Base-by-base conservation (phyloP, 2,113 vertebrate genomes). In the Sclerurus mexicanus region DNA sequence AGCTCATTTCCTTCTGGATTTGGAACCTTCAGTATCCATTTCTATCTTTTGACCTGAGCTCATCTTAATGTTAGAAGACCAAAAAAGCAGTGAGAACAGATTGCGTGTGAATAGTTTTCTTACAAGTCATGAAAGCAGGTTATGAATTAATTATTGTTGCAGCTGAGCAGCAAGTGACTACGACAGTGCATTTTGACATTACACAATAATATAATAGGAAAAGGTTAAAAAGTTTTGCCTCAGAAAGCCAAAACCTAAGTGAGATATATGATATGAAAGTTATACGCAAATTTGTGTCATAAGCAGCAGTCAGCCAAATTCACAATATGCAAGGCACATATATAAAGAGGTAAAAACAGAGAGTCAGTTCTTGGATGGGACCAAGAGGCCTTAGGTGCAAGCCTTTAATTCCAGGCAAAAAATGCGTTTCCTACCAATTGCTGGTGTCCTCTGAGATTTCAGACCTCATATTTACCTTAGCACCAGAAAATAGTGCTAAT, bases 81-180 rank as follows among this genome's bases (percentile, higher is more conserved):
- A 62, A 89, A 89, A 74, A 44, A 39, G 6, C 12, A 46, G 13
- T 14, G 35, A 63, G n/a, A 81, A 18, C 59, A 93, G 64, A 82
- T 55, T 87, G 24, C 11, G 3, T 8, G 62, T 35, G 25, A 91
- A 52, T 40, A 13, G 10, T 64, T 84, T 69, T 69, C 50, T 73
- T 87, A 47, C 62, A 85, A 72, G 17, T 56, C 14, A n/a, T 67
- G 66, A 78, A 71, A 93, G 35, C 19, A 66, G 17, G 22, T 39
- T 89, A 75, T 82, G 47, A 93, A 87, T 73, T 79, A 92, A 89
- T 78, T 82, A 87, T 46, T 8, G 37, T 47, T 72, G 30, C 74
- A 87, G 39, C 23, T 59, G 52, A 78, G 25, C 27, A 85, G 50
- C 55, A 73, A 86, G 28, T 35, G 21, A 69, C 12, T 50, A 27